Conservation (phyloP, 2,797 vertebrate species). For the Loriculus beryllinus region DNA sequence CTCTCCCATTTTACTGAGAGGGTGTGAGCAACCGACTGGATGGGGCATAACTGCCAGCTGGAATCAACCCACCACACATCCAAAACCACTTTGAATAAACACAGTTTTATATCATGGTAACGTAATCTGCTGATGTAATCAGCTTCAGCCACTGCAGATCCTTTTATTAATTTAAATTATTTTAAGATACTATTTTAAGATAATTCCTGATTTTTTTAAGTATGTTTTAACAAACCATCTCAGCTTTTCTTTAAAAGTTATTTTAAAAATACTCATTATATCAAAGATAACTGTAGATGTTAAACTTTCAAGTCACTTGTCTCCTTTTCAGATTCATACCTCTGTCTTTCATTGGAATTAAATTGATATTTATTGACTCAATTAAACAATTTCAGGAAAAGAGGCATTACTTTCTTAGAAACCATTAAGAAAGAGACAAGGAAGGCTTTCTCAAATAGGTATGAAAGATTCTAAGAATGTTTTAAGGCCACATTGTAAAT, state of each 20-base stretch:
- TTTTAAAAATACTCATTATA: not conserved
- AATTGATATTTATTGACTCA: not conserved
- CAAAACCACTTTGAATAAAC: not conserved
- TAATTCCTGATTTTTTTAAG: not conserved
- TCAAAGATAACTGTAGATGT: not conserved
- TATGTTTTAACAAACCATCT: not conserved
- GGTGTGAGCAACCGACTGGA: not conserved
- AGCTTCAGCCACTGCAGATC: not conserved
- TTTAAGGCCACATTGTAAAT: not conserved
- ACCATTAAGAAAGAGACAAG: not conserved
- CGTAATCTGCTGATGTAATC: not conserved
- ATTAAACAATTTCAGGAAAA: not conserved
- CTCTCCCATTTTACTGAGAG: not conserved
- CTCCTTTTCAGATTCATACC: not conserved
- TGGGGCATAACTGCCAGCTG: not conserved
- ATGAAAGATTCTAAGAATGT: not conserved
- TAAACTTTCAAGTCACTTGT: not conserved
- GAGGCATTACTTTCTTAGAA: not conserved
- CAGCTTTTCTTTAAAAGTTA: not conserved
- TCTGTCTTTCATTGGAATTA: not conserved
- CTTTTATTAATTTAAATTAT: not conserved
- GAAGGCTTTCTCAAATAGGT: not conserved
- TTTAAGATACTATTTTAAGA: not conserved
- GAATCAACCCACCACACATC: not conserved
- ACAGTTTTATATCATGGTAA: not conserved